Conservation (phyloP, 2,797 vertebrate genomes). For the Sebastes minor region DNA sequence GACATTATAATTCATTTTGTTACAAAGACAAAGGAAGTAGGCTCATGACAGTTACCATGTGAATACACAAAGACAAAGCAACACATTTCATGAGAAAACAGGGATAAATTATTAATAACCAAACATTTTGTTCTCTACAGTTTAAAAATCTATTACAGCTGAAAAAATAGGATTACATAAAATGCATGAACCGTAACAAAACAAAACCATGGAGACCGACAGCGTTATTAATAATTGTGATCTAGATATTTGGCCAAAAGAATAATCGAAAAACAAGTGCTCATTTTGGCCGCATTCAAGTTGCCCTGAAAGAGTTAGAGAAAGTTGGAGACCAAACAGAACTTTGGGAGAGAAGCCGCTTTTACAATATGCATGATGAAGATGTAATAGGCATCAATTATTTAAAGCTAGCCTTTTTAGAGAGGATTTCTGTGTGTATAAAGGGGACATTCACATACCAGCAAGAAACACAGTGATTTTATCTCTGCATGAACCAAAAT, state of each 20-base stretch:
- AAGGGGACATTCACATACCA: background rate
- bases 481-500: background rate
- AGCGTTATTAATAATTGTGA: background rate
- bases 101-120: background rate
- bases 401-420: constrained; percentile 49
- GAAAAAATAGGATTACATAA: background rate
- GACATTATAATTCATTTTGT: background rate
- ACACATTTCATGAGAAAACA: background rate
- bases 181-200: background rate
- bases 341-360: constrained; percentile 30
- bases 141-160: background rate
- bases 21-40: background rate
- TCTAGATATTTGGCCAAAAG: background rate
- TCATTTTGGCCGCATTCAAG: background rate
- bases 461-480: background rate
- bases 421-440: constrained; percentile 7
- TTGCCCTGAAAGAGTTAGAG: constrained; percentile 10
- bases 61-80: background rate
- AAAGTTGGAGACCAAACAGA: constrained; percentile 1
- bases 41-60: background rate
- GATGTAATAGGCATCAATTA: constrained; percentile 60
- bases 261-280: background rate
- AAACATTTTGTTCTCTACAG: background rate
- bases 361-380: constrained; percentile 63
- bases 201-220: background rate